Percentiles rank a stretch among this genome's conserved stretches.
These are phyloP conservation scores for Lepidiolamprologus cunningtoni DNA, from an alignment of 2,113 vertebrate genomes.

Conservation along the genomic window DNA sequence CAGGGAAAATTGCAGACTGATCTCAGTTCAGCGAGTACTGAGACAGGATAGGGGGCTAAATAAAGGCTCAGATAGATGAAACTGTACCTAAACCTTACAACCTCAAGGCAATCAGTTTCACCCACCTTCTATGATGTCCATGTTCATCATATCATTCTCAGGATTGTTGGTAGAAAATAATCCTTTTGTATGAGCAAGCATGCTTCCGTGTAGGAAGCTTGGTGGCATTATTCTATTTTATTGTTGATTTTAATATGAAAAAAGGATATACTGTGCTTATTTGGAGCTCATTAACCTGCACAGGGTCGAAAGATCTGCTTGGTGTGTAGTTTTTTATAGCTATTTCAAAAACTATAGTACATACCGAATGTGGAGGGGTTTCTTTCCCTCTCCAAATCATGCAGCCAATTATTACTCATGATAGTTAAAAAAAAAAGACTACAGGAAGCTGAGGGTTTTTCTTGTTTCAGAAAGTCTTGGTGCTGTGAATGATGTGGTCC, in stretches of 20 bases:
- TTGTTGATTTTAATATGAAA: not conserved
- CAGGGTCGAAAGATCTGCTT: not conserved
- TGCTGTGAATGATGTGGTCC: conserved; percentile 43
- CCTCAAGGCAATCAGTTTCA: conserved; percentile 51
- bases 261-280: not conserved
- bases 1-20: conserved; percentile 79
- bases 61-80: conserved; percentile 74
- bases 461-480: conserved; percentile 37
- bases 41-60: conserved; percentile 71
- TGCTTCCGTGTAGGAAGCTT: not conserved
- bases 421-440: not conserved
- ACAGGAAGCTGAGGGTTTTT: conserved; percentile 20
- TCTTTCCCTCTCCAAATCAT: not conserved
- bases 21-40: conserved; percentile 70
- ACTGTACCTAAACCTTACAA: conserved; percentile 52
- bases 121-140: conserved; percentile 28
- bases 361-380: not conserved
- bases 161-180: not conserved
- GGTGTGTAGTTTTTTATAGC: not conserved
- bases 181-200: not conserved
- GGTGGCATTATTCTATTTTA: not conserved
- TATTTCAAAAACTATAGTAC: not conserved
- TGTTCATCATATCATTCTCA: not conserved
- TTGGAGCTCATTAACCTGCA: not conserved
- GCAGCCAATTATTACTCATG: not conserved